Base-by-base conservation (phyloP, 2,888 invertebrate genomes). In the Ellobium chinense region DNA sequence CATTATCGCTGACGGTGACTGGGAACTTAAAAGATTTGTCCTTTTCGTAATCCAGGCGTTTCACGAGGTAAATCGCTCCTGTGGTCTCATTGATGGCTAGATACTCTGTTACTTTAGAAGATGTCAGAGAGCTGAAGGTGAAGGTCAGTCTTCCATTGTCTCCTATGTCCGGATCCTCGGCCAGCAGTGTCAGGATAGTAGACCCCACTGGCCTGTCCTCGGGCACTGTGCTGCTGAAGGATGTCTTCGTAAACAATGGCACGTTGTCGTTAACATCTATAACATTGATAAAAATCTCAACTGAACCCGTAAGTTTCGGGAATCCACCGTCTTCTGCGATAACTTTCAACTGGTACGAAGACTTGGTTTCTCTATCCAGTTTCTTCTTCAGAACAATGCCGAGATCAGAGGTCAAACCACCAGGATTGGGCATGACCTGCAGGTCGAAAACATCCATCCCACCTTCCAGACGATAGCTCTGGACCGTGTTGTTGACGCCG, bases 141-240 rank as follows among this genome's bases (percentile, higher is more conserved):
- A 93, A 94, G 21, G 90, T 87, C 7, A 94, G 90, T 74, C 93
- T 91, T 2, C 93, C 95, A 91, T 98, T 98, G 5, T 94, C 95
- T 2, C 97, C 98, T 85, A 96, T 95, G 91, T 99, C 98, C 54
- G 95, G 95, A 91, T 99, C 98, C 2, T 94, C 95, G 0, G 98
- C 98, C 14, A 95, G 94, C 0, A 98, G 96, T 66, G 84, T 83
- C 4, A 89, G 70, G 5, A 91, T 83, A 9, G 86, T 85, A 2
- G 87, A 84, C 18, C 86, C 84, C 34, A 86, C 76, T 21, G 85
- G 85, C 1, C 73, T 76, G 76, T 89, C 87, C 68, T 91, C 91
- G 9, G 82, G 70, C 0, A 89, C 86, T n/a, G 85, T 85, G 5
- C 87, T 81, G 73, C 88, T 87, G 76, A 89, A 91, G 7, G 80